Percentiles rank a stretch among this genome's conserved stretches.
Evolutionary conservation across 2,113 vertebrate species (phyloP).

Genomic region (Eulacestoma nigropectus): DNA sequence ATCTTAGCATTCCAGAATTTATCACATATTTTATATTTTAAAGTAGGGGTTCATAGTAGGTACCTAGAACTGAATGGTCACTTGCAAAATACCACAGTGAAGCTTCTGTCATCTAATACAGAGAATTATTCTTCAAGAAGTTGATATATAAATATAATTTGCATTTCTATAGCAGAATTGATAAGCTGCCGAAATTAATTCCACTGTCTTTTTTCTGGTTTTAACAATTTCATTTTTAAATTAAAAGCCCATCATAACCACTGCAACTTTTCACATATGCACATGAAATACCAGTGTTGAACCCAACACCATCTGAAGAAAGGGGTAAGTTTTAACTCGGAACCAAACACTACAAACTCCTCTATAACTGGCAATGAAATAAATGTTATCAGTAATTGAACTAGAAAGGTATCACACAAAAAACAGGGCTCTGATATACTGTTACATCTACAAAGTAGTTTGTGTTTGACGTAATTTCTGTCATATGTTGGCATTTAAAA

Average conservation of each 20-base stretch:
- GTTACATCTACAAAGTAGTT: background rate
- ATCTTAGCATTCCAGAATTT: background rate
- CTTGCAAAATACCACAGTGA: background rate
- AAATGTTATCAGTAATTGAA: background rate
- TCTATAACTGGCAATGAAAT: background rate
- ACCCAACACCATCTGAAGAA: background rate
- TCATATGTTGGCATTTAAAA: background rate
- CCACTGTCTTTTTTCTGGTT: background rate
- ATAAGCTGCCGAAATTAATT: background rate
- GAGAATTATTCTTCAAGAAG: background rate
- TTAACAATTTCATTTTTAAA: background rate
- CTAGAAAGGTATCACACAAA: background rate
- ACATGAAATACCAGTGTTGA: background rate
- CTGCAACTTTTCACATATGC: background rate
- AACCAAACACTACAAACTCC: background rate
- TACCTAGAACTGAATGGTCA: background rate
- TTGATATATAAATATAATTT: background rate
- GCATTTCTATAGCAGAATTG: background rate
- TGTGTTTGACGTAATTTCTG: background rate
- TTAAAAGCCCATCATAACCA: background rate
- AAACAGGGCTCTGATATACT: background rate
- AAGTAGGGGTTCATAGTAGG: background rate
- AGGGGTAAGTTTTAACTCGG: background rate
- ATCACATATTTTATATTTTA: background rate
- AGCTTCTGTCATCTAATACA: background rate